phyloP scores from a whole-genome alignment of 2,888 invertebrate genomes.

The Nudaria mundana region DNA sequence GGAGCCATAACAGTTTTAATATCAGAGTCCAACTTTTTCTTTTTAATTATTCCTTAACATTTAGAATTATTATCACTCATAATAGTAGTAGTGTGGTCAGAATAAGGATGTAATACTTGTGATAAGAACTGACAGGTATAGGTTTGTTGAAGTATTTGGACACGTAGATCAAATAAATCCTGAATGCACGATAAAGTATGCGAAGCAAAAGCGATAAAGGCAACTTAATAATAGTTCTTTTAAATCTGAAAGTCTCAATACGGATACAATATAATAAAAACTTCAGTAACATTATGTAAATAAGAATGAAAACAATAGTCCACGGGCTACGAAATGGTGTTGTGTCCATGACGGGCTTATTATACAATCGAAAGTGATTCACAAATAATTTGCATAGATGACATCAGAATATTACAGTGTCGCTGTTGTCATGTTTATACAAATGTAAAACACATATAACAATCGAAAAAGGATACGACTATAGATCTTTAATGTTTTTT shows the following conservation, averaged over 20 bases:
- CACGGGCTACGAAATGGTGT: slow-evolving; percentile 12
- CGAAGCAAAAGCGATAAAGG: too few relatives aligned
- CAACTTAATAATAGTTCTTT: too few relatives aligned
- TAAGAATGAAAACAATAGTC: slow-evolving; percentile 4
- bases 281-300: neutral
- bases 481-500: too few relatives aligned
- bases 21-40: neutral
- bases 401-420: slow-evolving; percentile 24
- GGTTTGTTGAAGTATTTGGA: too few relatives aligned
- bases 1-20: neutral
- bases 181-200: too few relatives aligned
- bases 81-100: too few relatives aligned
- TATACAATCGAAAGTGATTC: slow-evolving; percentile 42
- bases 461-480: too few relatives aligned
- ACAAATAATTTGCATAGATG: slow-evolving; percentile 46
- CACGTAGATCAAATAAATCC: too few relatives aligned
- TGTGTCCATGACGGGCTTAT: slow-evolving; percentile 16
- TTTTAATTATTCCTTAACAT: neutral
- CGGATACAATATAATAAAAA: neutral
- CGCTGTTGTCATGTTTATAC: slow-evolving; percentile 5
- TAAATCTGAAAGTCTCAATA: too few relatives aligned
- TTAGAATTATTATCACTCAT: too few relatives aligned
- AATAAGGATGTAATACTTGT: too few relatives aligned
- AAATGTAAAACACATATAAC: slow-evolving; percentile 11
- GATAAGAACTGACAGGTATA: too few relatives aligned